phyloP scores from a whole-genome alignment of 2,797 vertebrate genomes.

The Nyctibius grandis region DNA sequence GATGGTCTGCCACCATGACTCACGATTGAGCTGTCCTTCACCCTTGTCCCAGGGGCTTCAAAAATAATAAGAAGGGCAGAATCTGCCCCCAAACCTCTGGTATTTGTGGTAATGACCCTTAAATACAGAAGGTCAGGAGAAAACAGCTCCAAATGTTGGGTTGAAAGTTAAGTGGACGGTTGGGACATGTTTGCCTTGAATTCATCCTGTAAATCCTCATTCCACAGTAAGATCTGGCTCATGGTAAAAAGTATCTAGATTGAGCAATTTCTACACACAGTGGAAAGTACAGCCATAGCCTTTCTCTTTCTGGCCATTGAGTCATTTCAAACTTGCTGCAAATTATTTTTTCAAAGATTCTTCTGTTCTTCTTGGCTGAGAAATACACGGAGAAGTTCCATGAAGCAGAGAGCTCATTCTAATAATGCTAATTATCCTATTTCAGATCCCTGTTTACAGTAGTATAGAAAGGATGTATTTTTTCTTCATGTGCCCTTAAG shows the following conservation, averaged over 20 bases:
- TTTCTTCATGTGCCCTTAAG: slow-evolving; percentile 22
- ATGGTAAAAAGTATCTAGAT: not conserved
- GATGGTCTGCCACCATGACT: not conserved
- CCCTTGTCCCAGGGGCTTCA: not conserved
- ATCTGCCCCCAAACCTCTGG: not conserved
- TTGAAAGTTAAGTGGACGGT: not conserved
- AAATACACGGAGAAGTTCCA: not conserved
- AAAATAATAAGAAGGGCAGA: not conserved
- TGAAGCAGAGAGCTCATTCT: not conserved
- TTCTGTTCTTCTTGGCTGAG: not conserved
- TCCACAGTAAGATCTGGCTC: not conserved
- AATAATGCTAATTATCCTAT: not conserved
- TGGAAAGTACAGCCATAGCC: not conserved
- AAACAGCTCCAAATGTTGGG: not conserved
- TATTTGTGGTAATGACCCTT: not conserved
- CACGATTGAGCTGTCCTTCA: not conserved
- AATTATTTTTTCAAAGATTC: not conserved
- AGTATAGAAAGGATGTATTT: slow-evolving; percentile 23
- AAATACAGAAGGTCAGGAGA: not conserved
- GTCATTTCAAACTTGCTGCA: not conserved
- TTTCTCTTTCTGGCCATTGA: not conserved
- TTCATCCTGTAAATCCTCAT: not conserved
- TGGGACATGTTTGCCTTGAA: not conserved
- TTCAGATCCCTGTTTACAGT: slow-evolving; percentile 10
- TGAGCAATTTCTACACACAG: not conserved